Evolutionary conservation across 1,140 invertebrate species (phyloP).

Genomic region (Apis laboriosa): DNA sequence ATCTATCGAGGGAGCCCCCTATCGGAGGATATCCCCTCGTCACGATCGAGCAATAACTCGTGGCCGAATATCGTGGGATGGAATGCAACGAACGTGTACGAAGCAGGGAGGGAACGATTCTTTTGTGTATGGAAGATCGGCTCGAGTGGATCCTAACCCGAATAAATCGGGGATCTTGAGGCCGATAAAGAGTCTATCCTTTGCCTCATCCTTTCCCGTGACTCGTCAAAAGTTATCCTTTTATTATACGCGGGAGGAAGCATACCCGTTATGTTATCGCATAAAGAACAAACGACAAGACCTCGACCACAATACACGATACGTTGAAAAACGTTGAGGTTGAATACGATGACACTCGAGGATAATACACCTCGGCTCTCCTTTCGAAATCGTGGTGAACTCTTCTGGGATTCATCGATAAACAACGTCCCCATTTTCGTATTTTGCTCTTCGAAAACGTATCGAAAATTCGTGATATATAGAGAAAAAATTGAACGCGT

Average conservation of each 20-base stretch:
- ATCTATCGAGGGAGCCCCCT: neutral
- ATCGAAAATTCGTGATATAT: too few relatives aligned
- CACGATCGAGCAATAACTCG: slow-evolving; percentile 58
- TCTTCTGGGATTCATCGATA: too few relatives aligned
- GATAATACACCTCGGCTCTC: slow-evolving; percentile 2
- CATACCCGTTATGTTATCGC: slow-evolving; percentile 44
- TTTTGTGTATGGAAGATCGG: slow-evolving; percentile 62
- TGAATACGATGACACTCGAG: neutral
- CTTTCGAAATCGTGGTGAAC: too few relatives aligned
- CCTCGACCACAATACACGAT: slow-evolving; percentile 20
- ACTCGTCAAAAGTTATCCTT: slow-evolving; percentile 55
- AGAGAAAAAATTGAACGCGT: too few relatives aligned
- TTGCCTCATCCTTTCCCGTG: slow-evolving; percentile 39
- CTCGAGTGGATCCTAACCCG: slow-evolving; percentile 52
- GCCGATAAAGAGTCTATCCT: slow-evolving; percentile 57
- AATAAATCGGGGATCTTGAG: slow-evolving; percentile 60
- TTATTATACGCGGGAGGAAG: slow-evolving; percentile 12
- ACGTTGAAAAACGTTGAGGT: slow-evolving; percentile 18
- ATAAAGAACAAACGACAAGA: slow-evolving; percentile 30
- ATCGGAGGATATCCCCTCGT: slow-evolving; percentile 36
- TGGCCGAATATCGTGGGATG: slow-evolving; percentile 54
- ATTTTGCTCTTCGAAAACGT: too few relatives aligned
- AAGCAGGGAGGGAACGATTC: slow-evolving; percentile 61
- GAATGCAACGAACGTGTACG: slow-evolving; percentile 44
- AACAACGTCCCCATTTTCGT: too few relatives aligned